phyloP scores from a whole-genome alignment of 2,113 vertebrate species.

The Synodontis membranacea region DNA sequence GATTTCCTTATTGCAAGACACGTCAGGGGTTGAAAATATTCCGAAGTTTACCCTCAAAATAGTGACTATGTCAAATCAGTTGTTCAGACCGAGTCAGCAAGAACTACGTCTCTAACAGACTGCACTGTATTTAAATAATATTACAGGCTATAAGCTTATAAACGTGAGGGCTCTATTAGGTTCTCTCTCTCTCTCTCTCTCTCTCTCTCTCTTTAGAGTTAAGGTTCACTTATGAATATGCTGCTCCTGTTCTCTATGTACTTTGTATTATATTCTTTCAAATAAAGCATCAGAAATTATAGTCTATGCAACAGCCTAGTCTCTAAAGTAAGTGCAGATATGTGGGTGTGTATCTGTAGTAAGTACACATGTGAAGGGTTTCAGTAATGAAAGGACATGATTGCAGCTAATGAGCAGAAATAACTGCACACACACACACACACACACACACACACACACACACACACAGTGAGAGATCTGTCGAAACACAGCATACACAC shows the following conservation, averaged over 20 bases:
- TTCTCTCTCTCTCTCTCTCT: neutral
- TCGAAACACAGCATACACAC: neutral
- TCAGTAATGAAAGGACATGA: neutral
- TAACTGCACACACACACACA: neutral
- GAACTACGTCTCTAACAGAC: neutral
- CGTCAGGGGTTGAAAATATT: neutral
- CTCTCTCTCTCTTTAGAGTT: neutral
- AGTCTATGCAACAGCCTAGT: neutral
- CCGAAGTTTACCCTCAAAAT: neutral
- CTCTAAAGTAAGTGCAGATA: neutral
- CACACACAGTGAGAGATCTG: neutral
- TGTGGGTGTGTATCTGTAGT: neutral
- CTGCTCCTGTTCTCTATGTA: neutral
- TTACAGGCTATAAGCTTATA: neutral
- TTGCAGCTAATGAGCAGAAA: conserved; percentile 5
- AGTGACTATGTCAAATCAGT: neutral
- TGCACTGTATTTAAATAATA: neutral
- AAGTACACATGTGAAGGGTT: neutral
- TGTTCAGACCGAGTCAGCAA: neutral
- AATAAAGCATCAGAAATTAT: neutral
- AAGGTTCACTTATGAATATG: neutral
- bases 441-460: neutral
- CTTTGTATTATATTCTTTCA: too few relatives aligned
- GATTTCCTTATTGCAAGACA: neutral
- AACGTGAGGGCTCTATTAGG: neutral